phyloP scores from a whole-genome alignment of 2,113 vertebrate species.

The Epinephelus lanceolatus region DNA sequence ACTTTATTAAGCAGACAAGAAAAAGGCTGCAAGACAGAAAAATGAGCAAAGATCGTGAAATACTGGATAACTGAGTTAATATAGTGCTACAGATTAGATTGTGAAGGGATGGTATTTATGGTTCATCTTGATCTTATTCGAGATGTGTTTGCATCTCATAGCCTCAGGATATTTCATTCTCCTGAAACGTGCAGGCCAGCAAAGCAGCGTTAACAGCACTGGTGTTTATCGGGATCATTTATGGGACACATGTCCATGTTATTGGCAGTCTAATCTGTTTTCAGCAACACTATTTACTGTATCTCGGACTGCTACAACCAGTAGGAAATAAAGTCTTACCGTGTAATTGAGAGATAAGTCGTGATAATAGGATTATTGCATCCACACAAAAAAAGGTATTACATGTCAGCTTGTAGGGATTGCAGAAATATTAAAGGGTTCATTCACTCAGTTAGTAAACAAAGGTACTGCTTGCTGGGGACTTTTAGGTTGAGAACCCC shows the following conservation, averaged over 20 bases:
- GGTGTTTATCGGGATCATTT: constrained; percentile 15
- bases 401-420: neutral
- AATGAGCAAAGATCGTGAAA: constrained; percentile 19
- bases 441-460: constrained; percentile 3
- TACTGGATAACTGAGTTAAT: constrained; percentile 30
- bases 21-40: constrained; percentile 40
- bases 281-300: constrained; percentile 1
- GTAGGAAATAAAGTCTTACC: constrained; percentile 10
- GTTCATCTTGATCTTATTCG: constrained; percentile 50
- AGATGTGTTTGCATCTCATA: constrained; percentile 41
- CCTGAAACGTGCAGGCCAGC: neutral
- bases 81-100: constrained; percentile 35
- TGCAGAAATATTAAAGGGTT: constrained; percentile 7
- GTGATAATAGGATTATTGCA: constrained; percentile 9
- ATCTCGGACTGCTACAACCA: neutral
- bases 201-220: constrained; percentile 18
- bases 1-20: constrained; percentile 35
- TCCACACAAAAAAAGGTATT: constrained; percentile 1
- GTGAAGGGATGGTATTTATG: constrained; percentile 9
- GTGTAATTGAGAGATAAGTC: constrained; percentile 8
- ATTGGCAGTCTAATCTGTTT: constrained; percentile 26
- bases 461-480: neutral
- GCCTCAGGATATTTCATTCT: constrained; percentile 18
- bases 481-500: neutral
- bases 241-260: neutral